phyloP scores from a whole-genome alignment of 37 sponge, comb jelly and placozoan species.

The Haliclona indistincta region DNA sequence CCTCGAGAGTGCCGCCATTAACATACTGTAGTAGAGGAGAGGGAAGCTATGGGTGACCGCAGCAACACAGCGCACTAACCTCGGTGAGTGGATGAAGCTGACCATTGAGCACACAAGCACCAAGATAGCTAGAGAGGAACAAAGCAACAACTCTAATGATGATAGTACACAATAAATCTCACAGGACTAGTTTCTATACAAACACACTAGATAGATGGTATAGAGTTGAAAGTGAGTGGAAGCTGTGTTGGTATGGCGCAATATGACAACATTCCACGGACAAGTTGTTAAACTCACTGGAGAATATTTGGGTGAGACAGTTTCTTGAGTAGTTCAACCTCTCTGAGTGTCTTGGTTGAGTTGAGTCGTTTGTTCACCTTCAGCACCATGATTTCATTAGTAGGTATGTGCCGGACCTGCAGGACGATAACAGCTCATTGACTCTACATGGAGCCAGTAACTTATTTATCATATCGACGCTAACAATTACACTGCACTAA shows the following conservation, averaged over 20 bases:
- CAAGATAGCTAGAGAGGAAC: constrained; percentile 54
- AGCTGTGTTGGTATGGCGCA: too few relatives aligned
- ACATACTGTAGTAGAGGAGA: constrained; percentile 52
- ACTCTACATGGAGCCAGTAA: too few relatives aligned
- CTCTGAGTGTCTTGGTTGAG: constrained; percentile 41
- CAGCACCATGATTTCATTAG: constrained; percentile 74
- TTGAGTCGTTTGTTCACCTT: constrained; percentile 68
- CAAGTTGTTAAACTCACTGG: constrained; percentile 47
- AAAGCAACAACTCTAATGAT: not conserved
- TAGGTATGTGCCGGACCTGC: constrained; percentile 67
- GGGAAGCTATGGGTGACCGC: not conserved
- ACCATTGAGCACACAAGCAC: constrained; percentile 76
- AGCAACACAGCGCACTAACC: constrained; percentile 27
- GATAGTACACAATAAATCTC: not conserved
- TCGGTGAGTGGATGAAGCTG: constrained; percentile 86
- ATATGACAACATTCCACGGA: not conserved
- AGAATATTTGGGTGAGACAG: constrained; percentile 82
- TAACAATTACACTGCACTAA: too few relatives aligned
- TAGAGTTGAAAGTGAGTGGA: not conserved
- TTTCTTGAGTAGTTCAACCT: constrained; percentile 76
- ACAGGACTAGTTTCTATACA: not conserved
- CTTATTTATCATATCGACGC: too few relatives aligned
- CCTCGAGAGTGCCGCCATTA: constrained; percentile 82
- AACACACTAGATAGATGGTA: not conserved
- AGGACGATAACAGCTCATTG: too few relatives aligned